phyloP scores from a whole-genome alignment of 2,797 vertebrate genomes.

The Linurgus olivaceus region DNA sequence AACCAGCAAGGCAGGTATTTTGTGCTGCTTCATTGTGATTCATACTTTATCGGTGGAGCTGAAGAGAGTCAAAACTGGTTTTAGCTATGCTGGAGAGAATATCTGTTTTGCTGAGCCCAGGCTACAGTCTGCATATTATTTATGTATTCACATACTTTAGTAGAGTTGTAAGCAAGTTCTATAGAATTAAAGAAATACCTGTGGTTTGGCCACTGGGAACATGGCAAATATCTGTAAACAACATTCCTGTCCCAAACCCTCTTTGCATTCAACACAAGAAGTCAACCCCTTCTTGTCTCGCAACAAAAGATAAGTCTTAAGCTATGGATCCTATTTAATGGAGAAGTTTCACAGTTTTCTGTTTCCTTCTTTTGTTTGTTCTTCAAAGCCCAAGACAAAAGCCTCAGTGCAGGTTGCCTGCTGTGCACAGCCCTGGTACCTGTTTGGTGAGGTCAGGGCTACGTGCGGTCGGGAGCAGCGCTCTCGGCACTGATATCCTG shows the following conservation, averaged over 20 bases:
- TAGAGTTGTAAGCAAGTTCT: background rate
- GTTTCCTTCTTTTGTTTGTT: background rate
- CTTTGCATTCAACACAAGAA: background rate
- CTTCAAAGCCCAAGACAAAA: constrained; percentile 8
- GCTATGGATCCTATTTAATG: background rate
- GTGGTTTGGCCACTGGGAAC: background rate
- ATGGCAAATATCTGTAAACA: background rate
- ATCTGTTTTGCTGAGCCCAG: background rate
- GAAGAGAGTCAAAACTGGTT: background rate
- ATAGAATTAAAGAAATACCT: constrained; percentile 5
- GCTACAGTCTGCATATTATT: background rate
- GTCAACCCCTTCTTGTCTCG: background rate
- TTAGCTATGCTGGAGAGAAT: background rate
- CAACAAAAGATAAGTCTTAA: background rate
- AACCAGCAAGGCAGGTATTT: background rate
- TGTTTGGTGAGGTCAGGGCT: background rate
- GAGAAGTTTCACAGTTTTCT: background rate
- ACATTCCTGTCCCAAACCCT: background rate
- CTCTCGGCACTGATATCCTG: background rate
- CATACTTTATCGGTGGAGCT: background rate
- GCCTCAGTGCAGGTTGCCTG: background rate
- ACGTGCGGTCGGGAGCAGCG: rapidly evolving
- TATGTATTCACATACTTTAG: background rate
- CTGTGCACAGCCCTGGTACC: background rate
- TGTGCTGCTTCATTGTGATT: background rate